Conservation (phyloP, 2,797 vertebrate species). For the Epinephelus malabaricus region DNA sequence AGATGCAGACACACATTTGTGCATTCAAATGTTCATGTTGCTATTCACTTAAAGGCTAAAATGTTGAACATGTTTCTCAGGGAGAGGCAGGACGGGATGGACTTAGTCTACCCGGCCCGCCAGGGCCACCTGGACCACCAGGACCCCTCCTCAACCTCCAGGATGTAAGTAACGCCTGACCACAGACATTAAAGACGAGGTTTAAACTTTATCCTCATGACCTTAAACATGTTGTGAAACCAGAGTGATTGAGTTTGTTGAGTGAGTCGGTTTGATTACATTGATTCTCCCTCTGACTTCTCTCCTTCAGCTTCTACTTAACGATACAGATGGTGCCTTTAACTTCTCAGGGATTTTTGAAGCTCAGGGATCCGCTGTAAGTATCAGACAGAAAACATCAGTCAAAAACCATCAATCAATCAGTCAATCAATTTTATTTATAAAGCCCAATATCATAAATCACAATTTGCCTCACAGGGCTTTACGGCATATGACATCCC, state of each 20-base stretch:
- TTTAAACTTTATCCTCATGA: no score
- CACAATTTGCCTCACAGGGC: no score
- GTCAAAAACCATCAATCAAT: not conserved
- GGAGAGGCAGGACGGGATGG: slow-evolving; percentile 91
- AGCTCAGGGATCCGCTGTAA: slow-evolving; percentile 85
- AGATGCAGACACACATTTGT: not conserved
- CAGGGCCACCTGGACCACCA: slow-evolving; percentile 92
- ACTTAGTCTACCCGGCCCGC: slow-evolving; percentile 84
- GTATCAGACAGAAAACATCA: slow-evolving; percentile 61
- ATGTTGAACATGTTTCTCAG: slow-evolving; percentile 75
- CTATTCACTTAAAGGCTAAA: slow-evolving; percentile 2
- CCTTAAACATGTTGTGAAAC: no score
- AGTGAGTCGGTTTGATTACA: not conserved
- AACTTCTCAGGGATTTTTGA: slow-evolving; percentile 90
- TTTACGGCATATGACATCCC: no score
- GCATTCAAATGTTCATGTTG: not conserved
- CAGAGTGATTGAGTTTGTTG: not conserved
- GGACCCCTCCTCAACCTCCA: slow-evolving; percentile 85
- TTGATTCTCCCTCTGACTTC: slow-evolving; percentile 10
- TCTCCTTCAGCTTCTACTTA: slow-evolving; percentile 87
- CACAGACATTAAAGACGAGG: not conserved
- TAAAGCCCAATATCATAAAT: no score
- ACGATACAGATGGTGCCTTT: slow-evolving; percentile 88
- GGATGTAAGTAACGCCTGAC: slow-evolving; percentile 78
- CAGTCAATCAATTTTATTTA: no score